Conservation (phyloP, 2,797 vertebrate species). For the Odontamblyopus rebecca region DNA sequence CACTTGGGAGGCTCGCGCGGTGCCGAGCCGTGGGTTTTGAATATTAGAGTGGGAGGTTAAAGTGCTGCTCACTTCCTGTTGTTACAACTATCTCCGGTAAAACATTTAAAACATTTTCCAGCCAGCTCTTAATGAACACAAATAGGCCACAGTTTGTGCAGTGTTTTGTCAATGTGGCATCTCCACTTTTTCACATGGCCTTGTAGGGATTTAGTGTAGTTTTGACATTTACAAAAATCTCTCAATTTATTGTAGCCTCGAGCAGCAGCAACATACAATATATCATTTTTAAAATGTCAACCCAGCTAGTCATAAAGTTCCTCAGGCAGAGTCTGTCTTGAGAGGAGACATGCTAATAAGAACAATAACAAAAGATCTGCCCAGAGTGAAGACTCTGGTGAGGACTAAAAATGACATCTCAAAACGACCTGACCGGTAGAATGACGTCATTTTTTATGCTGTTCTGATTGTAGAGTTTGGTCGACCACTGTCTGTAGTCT, state of each 20-base stretch:
- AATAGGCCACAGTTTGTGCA: conserved; percentile 7
- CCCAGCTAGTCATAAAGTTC: background rate
- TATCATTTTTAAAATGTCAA: conserved; percentile 7
- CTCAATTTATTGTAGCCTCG: background rate
- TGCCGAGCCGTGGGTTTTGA: conserved; percentile 10
- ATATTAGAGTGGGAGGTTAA: conserved; percentile 13
- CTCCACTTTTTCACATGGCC: conserved; percentile 2
- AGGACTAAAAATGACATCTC: background rate
- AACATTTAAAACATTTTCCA: conserved; percentile 1
- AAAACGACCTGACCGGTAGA: background rate
- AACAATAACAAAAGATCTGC: background rate
- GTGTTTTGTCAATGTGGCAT: conserved; percentile 2
- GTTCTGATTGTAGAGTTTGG: background rate
- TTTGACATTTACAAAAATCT: conserved; percentile 13
- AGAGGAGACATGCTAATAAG: background rate
- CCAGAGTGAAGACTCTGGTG: background rate
- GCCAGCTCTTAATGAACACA: background rate
- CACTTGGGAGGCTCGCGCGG: background rate
- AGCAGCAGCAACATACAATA: background rate
- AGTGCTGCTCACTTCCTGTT: conserved; percentile 23
- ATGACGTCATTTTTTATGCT: background rate
- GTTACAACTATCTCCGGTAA: conserved; percentile 15
- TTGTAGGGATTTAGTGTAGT: conserved; percentile 12
- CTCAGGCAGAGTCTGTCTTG: background rate
- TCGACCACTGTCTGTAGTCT: background rate